Evolutionary conservation across 64 coral and sea anemone genomes (phyloP), one percentile per base, ranked within the genome.

Genomic region (Dendronephthya gigantea): DNA sequence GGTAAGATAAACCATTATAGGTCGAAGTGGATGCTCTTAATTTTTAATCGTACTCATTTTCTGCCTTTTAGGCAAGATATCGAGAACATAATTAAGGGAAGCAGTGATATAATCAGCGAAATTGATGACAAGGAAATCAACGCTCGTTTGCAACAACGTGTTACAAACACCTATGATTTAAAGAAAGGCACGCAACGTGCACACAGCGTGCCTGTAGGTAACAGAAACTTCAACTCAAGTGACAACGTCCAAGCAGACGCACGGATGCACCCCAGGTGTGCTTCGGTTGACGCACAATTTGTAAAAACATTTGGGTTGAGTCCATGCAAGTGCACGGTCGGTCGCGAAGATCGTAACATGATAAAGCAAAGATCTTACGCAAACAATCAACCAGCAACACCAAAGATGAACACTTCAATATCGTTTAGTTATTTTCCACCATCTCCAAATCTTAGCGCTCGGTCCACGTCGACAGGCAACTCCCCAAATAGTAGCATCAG

Each of bases 61-160:
- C n/a, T 36, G 34, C 17, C 72, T 14, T 39, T 13, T 79, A 79
- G 72, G 15, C 30, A 79, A 39, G 36, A 79, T 29, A 79, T 79
- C 2, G 32, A 79, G 36, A 79, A 79, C 36, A 79, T 79, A 29
- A 34, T 79, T 19, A 79, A 79, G 22, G 72, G 72, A 17, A 79
- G 72, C 36, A 79, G 72, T 79, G 72, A 79, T 39, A 79, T 79
- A 1, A 79, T 79, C 72, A 39, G 17, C 72, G 36, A 79, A 34
- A 79, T 79, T 9, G 72, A 79, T 79, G 72, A 79, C 72, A 79
- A 79, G 72, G 72, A 79, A 39, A 39, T 0, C 72, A 39, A 34
- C 15, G 36, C 72, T 34, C 72, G 72, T 34, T 39, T 79, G 13
- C 32, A 34, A 39, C 30, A 79, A 9, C 72, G 72, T 79, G 25